A percentile compares a stretch with the other conserved stretches of the same genome.
phyloP scores from a whole-genome alignment of 2,113 vertebrate species.

The Varanus salvator region DNA sequence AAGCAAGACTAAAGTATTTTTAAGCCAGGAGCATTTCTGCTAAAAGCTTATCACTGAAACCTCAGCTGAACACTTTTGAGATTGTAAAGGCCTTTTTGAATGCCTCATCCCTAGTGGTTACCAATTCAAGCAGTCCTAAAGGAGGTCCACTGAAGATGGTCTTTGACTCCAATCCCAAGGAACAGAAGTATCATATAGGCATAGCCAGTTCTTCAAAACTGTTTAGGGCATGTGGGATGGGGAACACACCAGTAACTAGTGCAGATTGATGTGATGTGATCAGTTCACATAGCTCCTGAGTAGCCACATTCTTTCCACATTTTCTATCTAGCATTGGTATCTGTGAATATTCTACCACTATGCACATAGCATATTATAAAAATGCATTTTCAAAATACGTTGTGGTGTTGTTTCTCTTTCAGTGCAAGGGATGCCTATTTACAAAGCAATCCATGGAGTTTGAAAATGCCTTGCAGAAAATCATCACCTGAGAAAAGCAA shows the following conservation, averaged over 20 bases:
- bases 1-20: background rate
- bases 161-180: background rate
- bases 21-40: background rate
- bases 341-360: conserved; percentile 17
- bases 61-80: background rate
- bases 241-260: background rate
- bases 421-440: conserved; percentile 46
- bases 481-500: conserved; percentile 60
- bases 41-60: background rate
- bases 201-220: background rate
- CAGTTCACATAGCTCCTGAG: background rate
- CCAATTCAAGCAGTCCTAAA: background rate
- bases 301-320: background rate
- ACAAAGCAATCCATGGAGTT: conserved; percentile 39
- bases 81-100: background rate
- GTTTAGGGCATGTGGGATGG: background rate
- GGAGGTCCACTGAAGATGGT: background rate
- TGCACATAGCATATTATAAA: background rate
- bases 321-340: conserved; percentile 12
- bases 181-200: background rate
- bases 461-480: conserved; percentile 62
- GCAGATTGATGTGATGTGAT: too few species aligned
- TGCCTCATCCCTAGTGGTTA: background rate
- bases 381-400: conserved; percentile 8
- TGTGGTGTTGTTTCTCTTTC: conserved; percentile 2